Percentiles rank a stretch among this genome's conserved stretches.
Conservation (phyloP, 2,113 vertebrate species). For the Uria lomvia region DNA sequence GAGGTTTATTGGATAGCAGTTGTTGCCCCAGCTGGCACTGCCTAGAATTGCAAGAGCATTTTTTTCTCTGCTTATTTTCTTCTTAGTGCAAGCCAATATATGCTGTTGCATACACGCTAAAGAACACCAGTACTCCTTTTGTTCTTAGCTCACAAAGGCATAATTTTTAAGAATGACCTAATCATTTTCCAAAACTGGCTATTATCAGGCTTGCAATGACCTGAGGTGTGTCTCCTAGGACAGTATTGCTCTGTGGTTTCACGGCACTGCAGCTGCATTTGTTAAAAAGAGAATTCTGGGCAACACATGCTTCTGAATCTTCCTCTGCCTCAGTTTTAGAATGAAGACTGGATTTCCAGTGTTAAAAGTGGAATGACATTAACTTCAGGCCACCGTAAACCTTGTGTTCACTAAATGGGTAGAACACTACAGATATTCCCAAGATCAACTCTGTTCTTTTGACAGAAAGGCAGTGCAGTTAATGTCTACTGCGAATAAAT, state of each 20-base stretch:
- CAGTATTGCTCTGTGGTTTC: not conserved
- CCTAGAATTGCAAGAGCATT: not conserved
- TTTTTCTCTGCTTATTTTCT: not conserved
- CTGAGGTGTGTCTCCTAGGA: not conserved
- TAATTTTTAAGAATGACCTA: not conserved
- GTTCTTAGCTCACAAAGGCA: not conserved
- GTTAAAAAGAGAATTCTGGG: not conserved
- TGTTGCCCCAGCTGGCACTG: not conserved
- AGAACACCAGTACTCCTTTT: not conserved
- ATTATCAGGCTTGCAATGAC: not conserved
- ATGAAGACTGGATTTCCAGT: not conserved
- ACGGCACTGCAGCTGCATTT: not conserved
- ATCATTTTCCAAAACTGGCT: not conserved
- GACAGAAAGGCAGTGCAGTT: not conserved
- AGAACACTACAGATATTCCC: not conserved
- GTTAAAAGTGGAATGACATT: slow-evolving; percentile 38
- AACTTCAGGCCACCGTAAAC: slow-evolving; percentile 15
- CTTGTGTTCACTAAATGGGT: slow-evolving; percentile 5
- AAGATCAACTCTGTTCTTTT: slow-evolving; percentile 1
- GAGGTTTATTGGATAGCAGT: not conserved
- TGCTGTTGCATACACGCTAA: not conserved
- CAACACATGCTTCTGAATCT: not conserved
- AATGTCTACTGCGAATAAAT: not conserved
- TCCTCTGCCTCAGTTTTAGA: not conserved
- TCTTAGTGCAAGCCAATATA: slow-evolving; percentile 17